Evolutionary conservation across 2,888 invertebrate species (phyloP), one percentile per base, ranked within the genome.

Genomic region (Rhingia campestris): DNA sequence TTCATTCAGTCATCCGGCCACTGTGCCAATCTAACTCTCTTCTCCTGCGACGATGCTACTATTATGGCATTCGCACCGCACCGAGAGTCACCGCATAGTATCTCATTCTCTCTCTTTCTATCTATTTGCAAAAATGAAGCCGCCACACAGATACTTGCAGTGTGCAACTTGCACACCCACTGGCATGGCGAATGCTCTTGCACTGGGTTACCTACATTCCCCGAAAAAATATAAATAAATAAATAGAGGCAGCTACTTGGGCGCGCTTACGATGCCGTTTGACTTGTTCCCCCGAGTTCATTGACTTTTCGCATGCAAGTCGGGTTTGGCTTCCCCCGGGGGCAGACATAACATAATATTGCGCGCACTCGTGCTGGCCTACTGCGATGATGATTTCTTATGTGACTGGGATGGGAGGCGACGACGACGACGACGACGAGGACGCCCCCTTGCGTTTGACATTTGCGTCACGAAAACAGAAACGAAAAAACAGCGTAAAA

Each of bases 121-220:
- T 39, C 47, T 35, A 35, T 43, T 61, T 39, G 6, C 66, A 66
- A 22, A 22, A 22, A 22, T 22, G 33, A 30, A 39, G 1, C 12
- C 6, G n/a, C 37, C n/a, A 12, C 63, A 77, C 59, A 73, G 45
- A 79, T 22, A 22, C 22, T 22, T 22, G 22, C 22, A 22, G 22
- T 22, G 22, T 22, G 22, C 22, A 22, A 22, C 22, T 2, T 22
- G 22, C 63, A 32, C 43, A 53, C 56, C 69, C 37, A 75, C 56
- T 47, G 53, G 12, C 51, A 70, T 54, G 53, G 12, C 51, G 70
- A 49, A 75, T 75, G 59, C 69, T 80, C 86, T 86, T 82, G 86
- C 86, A 87, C 86, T 87, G 86, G 87, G 87, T 87, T 87, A 87
- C 87, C 87, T 86, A 86, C 87, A 87, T 87, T 87, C 86, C 86